Base-by-base conservation (phyloP, 2,797 vertebrate genomes). In the Microhierax caerulescens region DNA sequence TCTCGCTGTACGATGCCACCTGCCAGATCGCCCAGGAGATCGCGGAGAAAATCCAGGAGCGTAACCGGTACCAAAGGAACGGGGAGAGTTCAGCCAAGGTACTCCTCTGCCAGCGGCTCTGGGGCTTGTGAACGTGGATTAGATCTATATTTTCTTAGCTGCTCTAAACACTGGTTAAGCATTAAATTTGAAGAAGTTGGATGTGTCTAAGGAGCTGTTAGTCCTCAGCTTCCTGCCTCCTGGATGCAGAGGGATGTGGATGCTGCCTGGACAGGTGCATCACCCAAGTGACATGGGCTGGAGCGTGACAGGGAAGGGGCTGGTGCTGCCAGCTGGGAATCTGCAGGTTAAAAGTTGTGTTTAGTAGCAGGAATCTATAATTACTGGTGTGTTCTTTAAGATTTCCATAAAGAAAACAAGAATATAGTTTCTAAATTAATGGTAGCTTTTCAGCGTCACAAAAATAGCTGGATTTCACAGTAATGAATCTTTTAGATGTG, bases 21-120 rank as follows among this genome's bases (percentile, higher is more conserved):
- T 99, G 99, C 87, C 98, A 99, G 32, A 97, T 99, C 88, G 98
- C 99, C 32, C 99, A 99, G 95, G 99, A 99, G 95, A 98, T 99
- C 77, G 99, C 99, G 21, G 99, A 99, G 98, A 99, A 98, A 91
- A 98, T 99, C 83, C 99, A 99, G 97, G 99, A 99, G 91, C 97
- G 99, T 43, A 99, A 98, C 97, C 98, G 98, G 65, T 98, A 97
- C 93, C 98, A 99, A 95, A 98, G 99, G 88, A 99, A 98, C 45
- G 99, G 99, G 69, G 99, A 99, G 50, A 99, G 98, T 97, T 98
- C 99, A 45, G 97, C 98, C 39, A 99, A 99, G 99, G 99, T 94
- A 75, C 67, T 25, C 3, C 14, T 23, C 54, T 7, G 19, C 57
- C 37, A 0, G 30, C 39, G 2, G 53, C 34, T 4, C 20, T 2